These are phyloP conservation scores for Sebastes variabilis DNA, from an alignment of 2,797 vertebrate species.

Conservation along the genomic window DNA sequence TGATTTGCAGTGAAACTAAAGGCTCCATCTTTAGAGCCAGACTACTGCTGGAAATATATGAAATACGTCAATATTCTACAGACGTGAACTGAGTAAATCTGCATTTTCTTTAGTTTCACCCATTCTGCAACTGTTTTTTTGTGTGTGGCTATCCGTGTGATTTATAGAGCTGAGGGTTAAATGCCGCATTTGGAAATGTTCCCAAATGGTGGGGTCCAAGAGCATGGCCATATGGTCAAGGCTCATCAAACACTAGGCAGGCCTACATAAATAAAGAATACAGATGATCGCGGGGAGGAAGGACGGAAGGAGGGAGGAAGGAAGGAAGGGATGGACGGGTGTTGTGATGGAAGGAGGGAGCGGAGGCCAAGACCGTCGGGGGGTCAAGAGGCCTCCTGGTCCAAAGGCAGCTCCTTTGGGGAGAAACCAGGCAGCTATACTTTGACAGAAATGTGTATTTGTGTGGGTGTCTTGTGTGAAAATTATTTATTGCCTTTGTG, in stretches of 20 bases:
- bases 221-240: conserved; percentile 77
- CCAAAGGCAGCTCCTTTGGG: conserved; percentile 29
- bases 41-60: neutral
- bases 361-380: conserved; percentile 51
- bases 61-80: neutral
- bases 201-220: conserved; percentile 69
- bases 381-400: conserved; percentile 40
- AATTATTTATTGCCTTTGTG: conserved; percentile 27
- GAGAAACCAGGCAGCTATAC: conserved; percentile 1
- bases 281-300: conserved; percentile 59
- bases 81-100: neutral
- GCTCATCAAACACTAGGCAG: conserved; percentile 74
- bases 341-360: conserved; percentile 55
- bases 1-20: neutral
- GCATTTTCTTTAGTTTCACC: neutral
- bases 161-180: conserved; percentile 56
- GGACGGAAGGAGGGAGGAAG: conserved; percentile 20
- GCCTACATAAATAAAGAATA: conserved; percentile 73
- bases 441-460: neutral
- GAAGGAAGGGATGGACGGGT: conserved; percentile 34
- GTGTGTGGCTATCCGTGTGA: conserved; percentile 32
- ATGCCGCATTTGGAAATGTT: conserved; percentile 67
- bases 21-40: neutral
- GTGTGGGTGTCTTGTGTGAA: neutral
- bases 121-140: conserved; percentile 28